Evolutionary conservation across 2,113 vertebrate genomes (phyloP).

Genomic region (Leucosticte australis): DNA sequence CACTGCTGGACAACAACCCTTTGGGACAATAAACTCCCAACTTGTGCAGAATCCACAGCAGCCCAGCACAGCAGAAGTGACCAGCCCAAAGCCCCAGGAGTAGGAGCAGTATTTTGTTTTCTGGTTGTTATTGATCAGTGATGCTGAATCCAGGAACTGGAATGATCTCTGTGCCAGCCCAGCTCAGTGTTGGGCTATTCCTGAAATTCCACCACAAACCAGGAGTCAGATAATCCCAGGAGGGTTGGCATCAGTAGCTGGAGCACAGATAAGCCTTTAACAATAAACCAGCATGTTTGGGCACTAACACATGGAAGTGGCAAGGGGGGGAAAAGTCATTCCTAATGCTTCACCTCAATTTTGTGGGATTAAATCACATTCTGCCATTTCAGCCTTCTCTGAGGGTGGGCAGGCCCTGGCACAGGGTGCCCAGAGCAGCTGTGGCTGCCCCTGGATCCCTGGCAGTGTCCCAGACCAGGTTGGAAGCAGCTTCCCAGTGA

Average conservation of each 20-base stretch:
- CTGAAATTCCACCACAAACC: not conserved
- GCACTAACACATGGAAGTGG: not conserved
- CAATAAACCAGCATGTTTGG: not conserved
- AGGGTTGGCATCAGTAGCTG: not conserved
- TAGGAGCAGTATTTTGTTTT: not conserved
- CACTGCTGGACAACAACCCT: not conserved
- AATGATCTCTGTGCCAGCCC: not conserved
- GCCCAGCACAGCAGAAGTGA: not conserved
- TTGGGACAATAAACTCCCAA: not conserved
- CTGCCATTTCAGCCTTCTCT: not conserved
- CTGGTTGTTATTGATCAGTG: not conserved
- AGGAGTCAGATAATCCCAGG: not conserved
- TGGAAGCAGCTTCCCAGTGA: not conserved
- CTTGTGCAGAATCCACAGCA: not conserved
- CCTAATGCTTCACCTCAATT: not conserved
- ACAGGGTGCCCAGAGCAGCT: not conserved
- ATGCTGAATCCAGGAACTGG: not conserved
- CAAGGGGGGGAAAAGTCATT: not conserved
- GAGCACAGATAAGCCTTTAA: not conserved
- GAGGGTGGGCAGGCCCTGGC: not conserved
- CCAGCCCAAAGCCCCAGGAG: not conserved
- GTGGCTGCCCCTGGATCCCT: not conserved
- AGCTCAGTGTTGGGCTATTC: not conserved
- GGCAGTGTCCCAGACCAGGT: not conserved
- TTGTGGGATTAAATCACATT: not conserved